Evolutionary conservation across 2,797 vertebrate species (phyloP).

Genomic region (Sandelia bainsii): DNA sequence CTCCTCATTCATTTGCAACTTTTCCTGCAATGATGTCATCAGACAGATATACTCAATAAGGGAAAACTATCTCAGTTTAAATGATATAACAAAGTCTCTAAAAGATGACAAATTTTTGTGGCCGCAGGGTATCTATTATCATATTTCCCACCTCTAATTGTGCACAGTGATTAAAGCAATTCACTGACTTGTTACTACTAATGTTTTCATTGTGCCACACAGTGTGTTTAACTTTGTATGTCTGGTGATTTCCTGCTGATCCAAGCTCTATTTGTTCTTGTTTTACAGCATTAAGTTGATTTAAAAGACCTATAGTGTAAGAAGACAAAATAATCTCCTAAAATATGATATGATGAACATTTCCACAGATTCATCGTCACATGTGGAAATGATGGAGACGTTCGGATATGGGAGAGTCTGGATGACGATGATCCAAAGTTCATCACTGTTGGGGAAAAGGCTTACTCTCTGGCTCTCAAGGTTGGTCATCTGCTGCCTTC

Average conservation of each 20-base stretch:
- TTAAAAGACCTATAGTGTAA: too few relatives aligned
- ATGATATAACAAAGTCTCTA: too few relatives aligned
- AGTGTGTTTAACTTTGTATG: not conserved
- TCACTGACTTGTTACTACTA: not conserved
- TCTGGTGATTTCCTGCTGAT: not conserved
- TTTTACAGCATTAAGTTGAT: too few relatives aligned
- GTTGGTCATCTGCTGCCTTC: constrained; percentile 66
- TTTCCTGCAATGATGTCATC: not conserved
- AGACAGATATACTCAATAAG: too few relatives aligned
- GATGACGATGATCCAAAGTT: constrained; percentile 97
- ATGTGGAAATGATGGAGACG: constrained; percentile 95
- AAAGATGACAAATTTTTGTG: too few relatives aligned
- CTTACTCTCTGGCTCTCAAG: constrained; percentile 92
- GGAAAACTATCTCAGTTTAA: not conserved
- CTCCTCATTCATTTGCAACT: too few relatives aligned
- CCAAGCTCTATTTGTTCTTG: not conserved
- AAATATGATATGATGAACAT: too few relatives aligned
- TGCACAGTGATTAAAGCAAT: not conserved
- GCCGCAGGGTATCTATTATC: not conserved
- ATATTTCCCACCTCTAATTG: not conserved
- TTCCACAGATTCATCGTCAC: constrained; percentile 90
- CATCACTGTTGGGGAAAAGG: constrained; percentile 95
- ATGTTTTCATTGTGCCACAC: too few relatives aligned
- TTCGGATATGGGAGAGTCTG: constrained; percentile 94
- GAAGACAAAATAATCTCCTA: not conserved